Conservation (phyloP, 23 tunicate species). For the Diplosoma virens region DNA sequence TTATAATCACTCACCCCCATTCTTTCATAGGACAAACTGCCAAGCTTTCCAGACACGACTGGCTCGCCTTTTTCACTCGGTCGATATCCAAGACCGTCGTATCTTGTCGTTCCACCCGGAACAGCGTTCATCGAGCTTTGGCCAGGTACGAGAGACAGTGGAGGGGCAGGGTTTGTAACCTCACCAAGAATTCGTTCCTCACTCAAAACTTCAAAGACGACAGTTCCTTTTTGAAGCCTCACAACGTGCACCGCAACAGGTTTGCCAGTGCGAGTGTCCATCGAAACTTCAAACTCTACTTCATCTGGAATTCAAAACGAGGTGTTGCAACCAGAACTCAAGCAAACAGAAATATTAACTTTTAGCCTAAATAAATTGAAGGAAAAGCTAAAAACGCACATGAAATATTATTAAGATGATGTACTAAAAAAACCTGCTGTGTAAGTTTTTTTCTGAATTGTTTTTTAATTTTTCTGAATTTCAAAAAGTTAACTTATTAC, state of each 20-base stretch:
- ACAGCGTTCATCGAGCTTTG: slow-evolving; percentile 36
- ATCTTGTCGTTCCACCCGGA: slow-evolving; percentile 58
- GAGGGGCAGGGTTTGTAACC: slow-evolving; percentile 84
- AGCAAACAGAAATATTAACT: too few species aligned
- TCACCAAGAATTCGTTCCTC: slow-evolving; percentile 95
- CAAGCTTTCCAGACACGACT: slow-evolving; percentile 57
- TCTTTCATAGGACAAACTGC: slow-evolving; percentile 90
- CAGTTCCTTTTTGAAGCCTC: slow-evolving; percentile 93
- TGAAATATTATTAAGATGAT: too few species aligned
- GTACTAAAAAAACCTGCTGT: too few species aligned
- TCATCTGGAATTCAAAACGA: slow-evolving; percentile 97
- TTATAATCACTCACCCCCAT: slow-evolving; percentile 95
- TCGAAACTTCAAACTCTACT: slow-evolving; percentile 96
- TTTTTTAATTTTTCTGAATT: too few species aligned
- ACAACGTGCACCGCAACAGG: slow-evolving; percentile 95
- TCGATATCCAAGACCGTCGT: slow-evolving; percentile 65
- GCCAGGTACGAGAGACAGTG: slow-evolving; percentile 55
- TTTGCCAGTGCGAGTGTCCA: slow-evolving; percentile 96
- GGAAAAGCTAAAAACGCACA: too few species aligned
- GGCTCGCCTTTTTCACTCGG: slow-evolving; percentile 92
- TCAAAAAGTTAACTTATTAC: too few species aligned
- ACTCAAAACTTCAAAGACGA: slow-evolving; percentile 89
- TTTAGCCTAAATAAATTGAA: too few species aligned
- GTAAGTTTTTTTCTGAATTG: too few species aligned
- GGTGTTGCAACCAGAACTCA: too few species aligned